Evolutionary conservation across 2,888 invertebrate species (phyloP).

Genomic region (Drosophila quinaria): DNA sequence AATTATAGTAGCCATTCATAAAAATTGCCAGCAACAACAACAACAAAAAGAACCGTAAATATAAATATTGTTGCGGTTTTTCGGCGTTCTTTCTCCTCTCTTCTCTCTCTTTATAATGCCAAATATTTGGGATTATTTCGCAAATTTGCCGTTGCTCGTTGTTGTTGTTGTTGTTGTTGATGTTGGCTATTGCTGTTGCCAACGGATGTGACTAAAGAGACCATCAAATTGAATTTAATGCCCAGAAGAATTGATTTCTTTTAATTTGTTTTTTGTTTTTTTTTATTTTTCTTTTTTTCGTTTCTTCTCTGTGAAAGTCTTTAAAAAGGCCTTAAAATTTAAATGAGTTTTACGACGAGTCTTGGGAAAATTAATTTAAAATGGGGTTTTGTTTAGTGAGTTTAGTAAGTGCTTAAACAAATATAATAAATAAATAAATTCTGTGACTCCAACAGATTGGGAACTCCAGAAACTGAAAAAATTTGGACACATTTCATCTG

Average conservation of each 20-base stretch:
- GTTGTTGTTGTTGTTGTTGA: not conserved
- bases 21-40: constrained; percentile 7
- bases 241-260: constrained; percentile 32
- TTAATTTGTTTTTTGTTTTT: not conserved
- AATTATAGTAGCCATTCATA: constrained; percentile 40
- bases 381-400: constrained; percentile 10
- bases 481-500: constrained; percentile 1
- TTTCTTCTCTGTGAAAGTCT: constrained; percentile 14
- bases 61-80: constrained; percentile 25
- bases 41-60: constrained; percentile 7
- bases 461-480: constrained; percentile 18
- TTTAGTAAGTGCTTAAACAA: constrained; percentile 34
- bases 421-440: constrained; percentile 4
- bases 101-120: constrained; percentile 31
- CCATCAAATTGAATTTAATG: constrained; percentile 45
- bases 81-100: constrained; percentile 22
- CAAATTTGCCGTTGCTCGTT: constrained; percentile 53
- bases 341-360: constrained; percentile 22
- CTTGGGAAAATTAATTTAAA: not conserved
- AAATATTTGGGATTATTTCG: constrained; percentile 41
- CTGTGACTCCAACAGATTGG: constrained; percentile 18
- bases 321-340: constrained; percentile 27
- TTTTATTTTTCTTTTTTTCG: constrained; percentile 8
- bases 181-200: constrained; percentile 27
- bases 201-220: constrained; percentile 54